Percentiles rank a stretch among this genome's conserved stretches.
Evolutionary conservation across 2,113 vertebrate genomes (phyloP).

Genomic region (Ellobius talpinus): DNA sequence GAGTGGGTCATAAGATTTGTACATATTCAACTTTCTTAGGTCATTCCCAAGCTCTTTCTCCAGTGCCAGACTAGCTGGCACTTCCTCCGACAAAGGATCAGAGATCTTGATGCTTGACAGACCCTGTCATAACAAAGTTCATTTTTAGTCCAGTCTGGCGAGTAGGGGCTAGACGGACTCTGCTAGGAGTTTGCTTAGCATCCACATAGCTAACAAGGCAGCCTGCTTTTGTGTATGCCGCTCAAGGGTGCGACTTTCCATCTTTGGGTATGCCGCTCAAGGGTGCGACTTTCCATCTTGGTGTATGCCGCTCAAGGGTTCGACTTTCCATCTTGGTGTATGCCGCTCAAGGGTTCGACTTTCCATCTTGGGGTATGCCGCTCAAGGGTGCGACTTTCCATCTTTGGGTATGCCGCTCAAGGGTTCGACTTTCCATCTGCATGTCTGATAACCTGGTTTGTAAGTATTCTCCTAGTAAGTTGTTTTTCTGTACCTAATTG

Average conservation of each 20-base stretch:
- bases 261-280: too few species aligned
- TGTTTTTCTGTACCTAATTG: slow-evolving; percentile 41
- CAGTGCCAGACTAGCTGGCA: neutral
- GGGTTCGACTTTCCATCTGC: slow-evolving; percentile 2
- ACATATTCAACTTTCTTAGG: neutral
- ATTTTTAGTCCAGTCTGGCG: neutral
- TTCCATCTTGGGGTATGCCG: too few species aligned
- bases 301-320: too few species aligned
- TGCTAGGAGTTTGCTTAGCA: neutral
- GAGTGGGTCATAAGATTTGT: neutral
- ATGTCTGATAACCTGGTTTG: slow-evolving; percentile 13
- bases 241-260: neutral
- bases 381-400: neutral
- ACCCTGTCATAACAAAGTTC: slow-evolving; percentile 42
- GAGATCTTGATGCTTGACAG: neutral
- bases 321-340: slow-evolving; percentile 28
- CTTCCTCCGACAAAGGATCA: neutral
- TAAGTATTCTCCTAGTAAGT: neutral
- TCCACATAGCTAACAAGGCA: neutral
- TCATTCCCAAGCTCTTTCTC: slow-evolving; percentile 37
- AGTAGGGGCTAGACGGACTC: neutral
- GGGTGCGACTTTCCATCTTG: neutral
- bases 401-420: neutral
- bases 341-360: neutral
- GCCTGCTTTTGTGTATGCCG: neutral